These are phyloP conservation scores for Xenopus borealis DNA, from an alignment of 2,113 vertebrate genomes.

Conservation along the genomic window DNA sequence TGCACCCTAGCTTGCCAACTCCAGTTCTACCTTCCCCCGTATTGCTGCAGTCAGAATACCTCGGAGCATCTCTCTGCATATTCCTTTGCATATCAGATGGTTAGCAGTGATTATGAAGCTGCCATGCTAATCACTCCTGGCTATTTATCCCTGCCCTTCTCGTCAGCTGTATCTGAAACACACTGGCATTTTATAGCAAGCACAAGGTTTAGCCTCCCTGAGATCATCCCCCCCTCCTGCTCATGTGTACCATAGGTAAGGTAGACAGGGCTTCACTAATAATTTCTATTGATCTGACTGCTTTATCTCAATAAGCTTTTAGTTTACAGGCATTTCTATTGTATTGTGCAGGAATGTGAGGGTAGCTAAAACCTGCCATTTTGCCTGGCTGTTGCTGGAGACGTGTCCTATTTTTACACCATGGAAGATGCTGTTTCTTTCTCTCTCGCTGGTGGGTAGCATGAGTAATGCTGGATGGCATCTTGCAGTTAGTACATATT, in stretches of 20 bases:
- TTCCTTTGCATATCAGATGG: not conserved
- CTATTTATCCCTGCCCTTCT: not conserved
- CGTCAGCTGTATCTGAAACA: constrained; percentile 17
- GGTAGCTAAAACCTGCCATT: not conserved
- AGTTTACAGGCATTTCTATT: too few relatives aligned
- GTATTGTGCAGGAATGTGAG: not conserved
- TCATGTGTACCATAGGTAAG: not conserved
- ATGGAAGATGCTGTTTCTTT: constrained; percentile 12
- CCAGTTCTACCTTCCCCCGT: not conserved
- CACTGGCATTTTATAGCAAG: constrained; percentile 13
- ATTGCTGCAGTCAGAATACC: not conserved
- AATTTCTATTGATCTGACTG: too few relatives aligned
- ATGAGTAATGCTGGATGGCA: constrained; percentile 34
- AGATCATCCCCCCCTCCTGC: not conserved
- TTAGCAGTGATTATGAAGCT: not conserved
- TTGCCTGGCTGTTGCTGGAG: not conserved
- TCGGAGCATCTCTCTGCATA: not conserved
- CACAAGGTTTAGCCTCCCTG: not conserved
- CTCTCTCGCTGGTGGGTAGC: constrained; percentile 21
- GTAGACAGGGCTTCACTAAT: too few relatives aligned
- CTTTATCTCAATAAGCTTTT: too few relatives aligned
- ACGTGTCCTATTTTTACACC: constrained; percentile 14
- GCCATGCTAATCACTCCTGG: not conserved
- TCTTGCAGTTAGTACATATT: constrained; percentile 26
- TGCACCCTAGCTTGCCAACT: too few relatives aligned